Base-by-base conservation (phyloP, 2,113 vertebrate species). In the Tragulus kanchil region DNA sequence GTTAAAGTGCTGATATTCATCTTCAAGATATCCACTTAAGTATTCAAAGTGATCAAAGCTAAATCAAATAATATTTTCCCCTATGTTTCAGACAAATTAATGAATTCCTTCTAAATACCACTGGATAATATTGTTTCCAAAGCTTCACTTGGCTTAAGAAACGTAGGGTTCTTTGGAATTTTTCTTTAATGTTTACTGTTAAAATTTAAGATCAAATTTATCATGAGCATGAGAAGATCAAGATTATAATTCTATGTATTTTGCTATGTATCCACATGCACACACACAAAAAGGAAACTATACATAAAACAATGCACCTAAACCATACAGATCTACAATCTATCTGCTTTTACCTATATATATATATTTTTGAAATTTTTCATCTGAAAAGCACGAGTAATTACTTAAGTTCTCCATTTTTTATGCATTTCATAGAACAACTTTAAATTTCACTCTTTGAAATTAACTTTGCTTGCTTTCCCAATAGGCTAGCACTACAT, bases 371-470 rank as follows among this genome's bases (percentile, higher is more conserved):
- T 23, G 45, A 71, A 71, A 79, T 78, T 94, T 85, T 95, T 93
- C 61, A 82, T 59, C 56, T 89, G 73, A 79, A 91, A 79, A 61
- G 19, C 31, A 61, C 59, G 48, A 95, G 69, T 86, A 86, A 94
- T 89, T 95, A 12, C 48, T 52, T 96, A 65, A 28, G 36, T 71
- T 89, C 61, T 94, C 45, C 26, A 69, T 84, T 96, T 96, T 89
- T 91, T 75, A 73, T 56, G 4, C 8, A 17, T 31, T 86, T 95
- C 79, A 92, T 89, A 96, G 36, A 67, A 93, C 82, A 94, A 78
- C 71, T 65, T 98, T 90, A 85, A 94, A 87, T 96, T 97, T 97
- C 5, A 62, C 45, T 82, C 50, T 96, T 96, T 93, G 65, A 96
- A 95, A 96, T 96, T 97, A 93, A 81, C 87, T 96, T 92, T 82